Conservation (phyloP, 2,888 invertebrate species). For the Chymomyza fuscimana region DNA sequence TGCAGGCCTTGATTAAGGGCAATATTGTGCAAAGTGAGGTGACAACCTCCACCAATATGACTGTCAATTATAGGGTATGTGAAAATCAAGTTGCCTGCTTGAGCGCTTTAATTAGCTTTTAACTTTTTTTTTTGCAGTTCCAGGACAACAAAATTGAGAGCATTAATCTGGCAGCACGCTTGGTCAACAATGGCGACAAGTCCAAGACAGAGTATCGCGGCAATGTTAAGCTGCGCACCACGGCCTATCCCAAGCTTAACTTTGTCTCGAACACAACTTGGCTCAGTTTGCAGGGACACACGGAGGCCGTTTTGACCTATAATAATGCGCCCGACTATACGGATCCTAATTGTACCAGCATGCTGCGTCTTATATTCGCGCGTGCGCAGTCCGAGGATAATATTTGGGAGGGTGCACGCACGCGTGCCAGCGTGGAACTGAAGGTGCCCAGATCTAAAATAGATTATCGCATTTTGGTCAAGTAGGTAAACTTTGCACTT, state of each 20-base stretch:
- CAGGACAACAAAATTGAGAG: slow-evolving; percentile 77
- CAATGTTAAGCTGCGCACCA: slow-evolving; percentile 85
- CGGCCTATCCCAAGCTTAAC: slow-evolving; percentile 88
- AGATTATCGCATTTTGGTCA: slow-evolving; percentile 83
- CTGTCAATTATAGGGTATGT: slow-evolving; percentile 82
- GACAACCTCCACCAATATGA: slow-evolving; percentile 76
- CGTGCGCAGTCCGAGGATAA: slow-evolving; percentile 83
- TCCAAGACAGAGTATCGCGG: slow-evolving; percentile 81
- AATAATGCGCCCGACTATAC: slow-evolving; percentile 84
- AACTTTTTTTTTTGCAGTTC: slow-evolving; percentile 61
- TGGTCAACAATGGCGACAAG: slow-evolving; percentile 80
- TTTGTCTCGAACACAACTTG: slow-evolving; percentile 84
- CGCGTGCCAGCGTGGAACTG: slow-evolving; percentile 83
- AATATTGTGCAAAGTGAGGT: slow-evolving; percentile 82
- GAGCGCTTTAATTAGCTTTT: slow-evolving; percentile 29
- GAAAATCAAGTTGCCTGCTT: slow-evolving; percentile 33
- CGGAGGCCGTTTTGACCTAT: slow-evolving; percentile 86
- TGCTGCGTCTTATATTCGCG: slow-evolving; percentile 82
- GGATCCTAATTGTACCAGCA: slow-evolving; percentile 83
- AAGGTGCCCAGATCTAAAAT: slow-evolving; percentile 85
- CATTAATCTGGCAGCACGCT: slow-evolving; percentile 80
- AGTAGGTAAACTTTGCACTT: slow-evolving; percentile 59
- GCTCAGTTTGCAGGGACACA: slow-evolving; percentile 86
- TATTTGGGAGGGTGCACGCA: slow-evolving; percentile 81
- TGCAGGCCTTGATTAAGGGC: slow-evolving; percentile 87